Evolutionary conservation across 2,113 vertebrate genomes (phyloP).

Genomic region (Psammodynastes pulverulentus): DNA sequence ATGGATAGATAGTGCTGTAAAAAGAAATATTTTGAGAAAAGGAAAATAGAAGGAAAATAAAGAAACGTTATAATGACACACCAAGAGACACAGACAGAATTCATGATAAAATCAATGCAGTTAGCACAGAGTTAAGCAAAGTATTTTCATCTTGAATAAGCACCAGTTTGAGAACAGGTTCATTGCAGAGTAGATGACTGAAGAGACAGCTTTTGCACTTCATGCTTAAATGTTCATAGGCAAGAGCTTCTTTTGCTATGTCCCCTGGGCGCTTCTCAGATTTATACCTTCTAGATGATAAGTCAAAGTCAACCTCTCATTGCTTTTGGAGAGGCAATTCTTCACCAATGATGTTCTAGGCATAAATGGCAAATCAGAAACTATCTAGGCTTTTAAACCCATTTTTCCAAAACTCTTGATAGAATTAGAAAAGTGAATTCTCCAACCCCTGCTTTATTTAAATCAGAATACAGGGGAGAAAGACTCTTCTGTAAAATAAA

Average conservation of each 20-base stretch:
- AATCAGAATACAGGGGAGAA: background rate
- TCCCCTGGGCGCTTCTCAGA: background rate
- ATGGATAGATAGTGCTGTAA: background rate
- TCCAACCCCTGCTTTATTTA: background rate
- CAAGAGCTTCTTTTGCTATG: background rate
- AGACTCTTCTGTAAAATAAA: background rate
- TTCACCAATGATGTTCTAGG: background rate
- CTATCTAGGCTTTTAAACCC: background rate
- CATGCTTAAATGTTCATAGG: background rate
- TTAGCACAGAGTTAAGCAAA: background rate
- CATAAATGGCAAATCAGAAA: background rate
- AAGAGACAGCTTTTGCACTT: background rate
- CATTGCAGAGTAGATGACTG: background rate
- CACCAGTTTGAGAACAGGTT: background rate
- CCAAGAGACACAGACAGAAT: background rate
- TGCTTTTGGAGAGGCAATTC: background rate
- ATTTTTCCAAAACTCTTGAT: background rate
- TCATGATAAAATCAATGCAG: background rate
- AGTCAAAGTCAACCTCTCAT: background rate
- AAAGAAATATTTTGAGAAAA: background rate
- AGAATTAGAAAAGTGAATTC: background rate
- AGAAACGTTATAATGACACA: background rate
- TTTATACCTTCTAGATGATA: background rate
- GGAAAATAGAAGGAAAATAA: background rate
- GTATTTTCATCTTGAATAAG: background rate